Conservation (phyloP, 2,888 invertebrate genomes). For the Drosophila ustulata region DNA sequence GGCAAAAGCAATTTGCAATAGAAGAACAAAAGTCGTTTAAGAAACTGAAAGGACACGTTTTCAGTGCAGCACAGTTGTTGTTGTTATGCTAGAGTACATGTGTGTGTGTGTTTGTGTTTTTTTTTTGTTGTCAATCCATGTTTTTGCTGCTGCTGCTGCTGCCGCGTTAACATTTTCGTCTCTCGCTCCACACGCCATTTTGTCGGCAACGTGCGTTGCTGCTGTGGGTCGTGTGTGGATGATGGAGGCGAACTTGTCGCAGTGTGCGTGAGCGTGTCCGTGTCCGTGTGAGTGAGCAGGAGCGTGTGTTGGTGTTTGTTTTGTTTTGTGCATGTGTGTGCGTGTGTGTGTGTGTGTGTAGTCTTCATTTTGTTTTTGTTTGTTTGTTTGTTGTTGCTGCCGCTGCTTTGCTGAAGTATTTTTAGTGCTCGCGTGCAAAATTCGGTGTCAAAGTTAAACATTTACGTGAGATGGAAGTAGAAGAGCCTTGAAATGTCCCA, state of each 20-base stretch:
- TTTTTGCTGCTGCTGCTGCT: constrained; percentile 17
- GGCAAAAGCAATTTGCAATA: constrained; percentile 40
- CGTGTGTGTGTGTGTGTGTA: constrained; percentile 16
- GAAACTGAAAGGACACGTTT: constrained; percentile 18
- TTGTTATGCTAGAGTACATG: constrained; percentile 13
- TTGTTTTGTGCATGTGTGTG: constrained; percentile 18
- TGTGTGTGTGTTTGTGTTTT: background rate
- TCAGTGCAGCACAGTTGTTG: constrained; percentile 15
- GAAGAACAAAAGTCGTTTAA: constrained; percentile 40
- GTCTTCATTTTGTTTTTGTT: constrained; percentile 27
- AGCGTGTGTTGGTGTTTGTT: constrained; percentile 4
- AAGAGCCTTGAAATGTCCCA: constrained; percentile 67
- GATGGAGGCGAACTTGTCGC: constrained; percentile 33
- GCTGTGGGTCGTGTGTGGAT: constrained; percentile 40
- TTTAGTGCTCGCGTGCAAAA: constrained; percentile 70
- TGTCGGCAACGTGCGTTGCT: constrained; percentile 59
- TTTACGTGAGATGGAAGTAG: constrained; percentile 60
- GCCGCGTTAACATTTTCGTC: constrained; percentile 39
- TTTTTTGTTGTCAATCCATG: constrained; percentile 12
- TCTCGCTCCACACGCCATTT: constrained; percentile 42
- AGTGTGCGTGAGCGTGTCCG: constrained; percentile 9
- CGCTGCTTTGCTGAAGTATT: constrained; percentile 46
- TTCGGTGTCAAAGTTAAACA: constrained; percentile 63
- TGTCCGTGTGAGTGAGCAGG: constrained; percentile 31
- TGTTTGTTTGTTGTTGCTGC: constrained; percentile 28